These are phyloP conservation scores for Hiodon alosoides DNA, from an alignment of 2,113 vertebrate species.

Conservation along the genomic window DNA sequence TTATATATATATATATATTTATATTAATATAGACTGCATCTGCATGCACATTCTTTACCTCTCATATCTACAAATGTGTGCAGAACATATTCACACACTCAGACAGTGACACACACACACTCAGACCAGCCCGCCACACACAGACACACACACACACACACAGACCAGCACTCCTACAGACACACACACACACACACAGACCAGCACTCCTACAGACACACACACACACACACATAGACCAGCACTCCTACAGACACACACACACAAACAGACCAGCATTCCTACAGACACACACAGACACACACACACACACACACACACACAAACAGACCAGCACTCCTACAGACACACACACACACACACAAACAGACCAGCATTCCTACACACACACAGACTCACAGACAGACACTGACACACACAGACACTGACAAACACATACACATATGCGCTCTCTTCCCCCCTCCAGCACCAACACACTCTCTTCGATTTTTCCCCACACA, in stretches of 20 bases:
- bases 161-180: too few relatives aligned
- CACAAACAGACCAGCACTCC: slow-evolving; percentile 6
- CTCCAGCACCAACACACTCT: background rate
- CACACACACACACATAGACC: slow-evolving; percentile 8
- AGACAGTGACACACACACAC: background rate
- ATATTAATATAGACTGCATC: too few relatives aligned
- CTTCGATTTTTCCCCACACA: slow-evolving; percentile 32
- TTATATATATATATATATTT: too few relatives aligned
- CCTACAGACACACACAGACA: too few relatives aligned
- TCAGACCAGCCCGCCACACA: background rate
- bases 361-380: too few relatives aligned
- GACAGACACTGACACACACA: background rate
- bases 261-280: too few relatives aligned
- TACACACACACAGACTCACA: slow-evolving; percentile 3
- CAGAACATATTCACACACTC: background rate
- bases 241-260: too few relatives aligned
- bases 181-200: background rate
- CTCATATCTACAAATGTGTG: background rate
- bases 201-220: background rate
- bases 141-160: background rate
- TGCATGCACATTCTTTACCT: too few relatives aligned
- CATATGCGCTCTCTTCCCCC: background rate
- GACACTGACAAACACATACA: slow-evolving; percentile 24
- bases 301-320: slow-evolving; percentile 16
- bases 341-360: background rate